Conservation (phyloP, 2,797 vertebrate species). For the Paguma larvata region DNA sequence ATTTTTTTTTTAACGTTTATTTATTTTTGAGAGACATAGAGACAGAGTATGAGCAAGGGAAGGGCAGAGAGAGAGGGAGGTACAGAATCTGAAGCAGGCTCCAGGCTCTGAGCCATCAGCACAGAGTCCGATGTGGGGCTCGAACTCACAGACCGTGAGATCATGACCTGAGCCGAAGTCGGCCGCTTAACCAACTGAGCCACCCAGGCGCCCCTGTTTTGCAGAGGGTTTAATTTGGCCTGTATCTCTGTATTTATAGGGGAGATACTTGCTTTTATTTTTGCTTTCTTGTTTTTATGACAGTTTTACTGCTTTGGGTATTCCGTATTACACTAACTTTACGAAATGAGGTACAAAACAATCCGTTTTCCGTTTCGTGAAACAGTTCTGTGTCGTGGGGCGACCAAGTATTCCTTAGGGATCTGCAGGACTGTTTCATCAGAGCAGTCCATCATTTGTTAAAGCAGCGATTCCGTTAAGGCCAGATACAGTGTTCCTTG, state of each 20-base stretch:
- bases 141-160: too few relatives aligned
- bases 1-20: too few relatives aligned
- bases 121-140: too few relatives aligned
- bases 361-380: neutral
- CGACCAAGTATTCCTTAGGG: neutral
- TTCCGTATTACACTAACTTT: slow-evolving; percentile 30
- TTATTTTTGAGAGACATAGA: too few relatives aligned
- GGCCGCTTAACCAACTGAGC: too few relatives aligned
- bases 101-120: too few relatives aligned
- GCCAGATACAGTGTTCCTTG: neutral
- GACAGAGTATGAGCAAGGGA: too few relatives aligned
- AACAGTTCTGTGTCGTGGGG: neutral
- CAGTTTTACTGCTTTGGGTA: neutral
- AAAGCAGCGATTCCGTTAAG: neutral
- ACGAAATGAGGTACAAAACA: slow-evolving; percentile 46
- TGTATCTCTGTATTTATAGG: neutral
- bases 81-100: too few relatives aligned
- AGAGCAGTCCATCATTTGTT: slow-evolving; percentile 14
- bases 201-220: too few relatives aligned
- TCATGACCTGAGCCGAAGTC: too few relatives aligned
- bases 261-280: slow-evolving; percentile 28
- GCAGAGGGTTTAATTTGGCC: neutral
- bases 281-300: neutral
- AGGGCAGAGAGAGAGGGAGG: too few relatives aligned
- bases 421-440: neutral